A percentile compares a stretch with the other conserved stretches of the same genome.
Conservation (phyloP, 2,888 invertebrate genomes). For the Acleris cristana region DNA sequence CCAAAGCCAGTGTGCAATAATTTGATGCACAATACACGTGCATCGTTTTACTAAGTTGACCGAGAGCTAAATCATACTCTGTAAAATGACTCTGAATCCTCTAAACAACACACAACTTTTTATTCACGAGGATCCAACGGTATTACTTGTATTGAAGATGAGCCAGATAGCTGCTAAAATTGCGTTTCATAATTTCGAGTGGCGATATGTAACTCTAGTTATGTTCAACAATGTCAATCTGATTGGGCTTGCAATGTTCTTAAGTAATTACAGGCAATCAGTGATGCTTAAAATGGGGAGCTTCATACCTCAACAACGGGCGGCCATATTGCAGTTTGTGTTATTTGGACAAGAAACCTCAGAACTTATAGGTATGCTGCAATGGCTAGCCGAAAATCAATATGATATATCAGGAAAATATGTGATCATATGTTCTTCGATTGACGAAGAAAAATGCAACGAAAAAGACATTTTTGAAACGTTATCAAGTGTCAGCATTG, state of each 20-base stretch:
- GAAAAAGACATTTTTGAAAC: slow-evolving; percentile 52
- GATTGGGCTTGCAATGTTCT: slow-evolving; percentile 53
- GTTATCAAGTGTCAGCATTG: slow-evolving; percentile 46
- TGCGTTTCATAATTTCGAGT: slow-evolving; percentile 62
- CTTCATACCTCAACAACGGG: slow-evolving; percentile 43
- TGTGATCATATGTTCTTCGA: slow-evolving; percentile 54
- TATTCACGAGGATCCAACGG: slow-evolving; percentile 41
- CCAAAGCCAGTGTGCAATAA: slow-evolving; percentile 16
- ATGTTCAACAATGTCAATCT: slow-evolving; percentile 51
- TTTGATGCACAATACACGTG: slow-evolving; percentile 14
- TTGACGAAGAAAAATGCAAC: slow-evolving; percentile 48
- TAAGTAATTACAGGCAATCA: slow-evolving; percentile 51
- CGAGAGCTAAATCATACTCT: background rate
- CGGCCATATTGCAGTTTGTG: slow-evolving; percentile 51
- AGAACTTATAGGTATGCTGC: slow-evolving; percentile 51
- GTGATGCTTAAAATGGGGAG: slow-evolving; percentile 52
- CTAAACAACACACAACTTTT: slow-evolving; percentile 42
- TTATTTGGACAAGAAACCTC: slow-evolving; percentile 53
- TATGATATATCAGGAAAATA: slow-evolving; percentile 59
- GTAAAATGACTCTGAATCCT: slow-evolving; percentile 38
- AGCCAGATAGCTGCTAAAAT: slow-evolving; percentile 59
- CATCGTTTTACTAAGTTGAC: background rate
- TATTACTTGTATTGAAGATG: slow-evolving; percentile 43
- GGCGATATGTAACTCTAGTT: slow-evolving; percentile 59
- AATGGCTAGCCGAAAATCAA: slow-evolving; percentile 49